Conservation (phyloP, 1,140 invertebrate genomes). For the Eupristina koningsbergeri region DNA sequence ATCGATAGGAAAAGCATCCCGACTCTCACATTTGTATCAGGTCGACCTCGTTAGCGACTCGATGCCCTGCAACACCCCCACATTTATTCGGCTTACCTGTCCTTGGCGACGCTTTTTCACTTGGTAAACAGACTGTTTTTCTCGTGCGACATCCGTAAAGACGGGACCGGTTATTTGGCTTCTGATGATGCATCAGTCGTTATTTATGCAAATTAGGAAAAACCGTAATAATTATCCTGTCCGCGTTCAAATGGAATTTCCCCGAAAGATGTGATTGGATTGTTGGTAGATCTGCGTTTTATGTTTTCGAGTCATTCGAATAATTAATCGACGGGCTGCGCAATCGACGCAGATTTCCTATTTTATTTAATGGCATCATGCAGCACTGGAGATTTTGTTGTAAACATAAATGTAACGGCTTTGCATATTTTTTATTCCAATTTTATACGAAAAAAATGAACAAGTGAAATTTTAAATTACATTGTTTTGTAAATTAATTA, state of each 20-base stretch:
- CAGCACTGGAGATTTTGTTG: not conserved
- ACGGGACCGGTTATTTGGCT: not conserved
- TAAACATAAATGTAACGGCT: not conserved
- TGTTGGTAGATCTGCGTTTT: not conserved
- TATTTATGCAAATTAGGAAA: not conserved
- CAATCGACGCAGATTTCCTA: not conserved
- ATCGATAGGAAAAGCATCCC: not conserved
- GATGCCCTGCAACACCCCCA: not conserved
- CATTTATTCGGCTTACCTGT: conserved; percentile 1
- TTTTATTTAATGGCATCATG: not conserved
- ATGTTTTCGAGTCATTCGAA: not conserved
- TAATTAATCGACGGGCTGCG: conserved; percentile 5
- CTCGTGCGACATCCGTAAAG: not conserved
- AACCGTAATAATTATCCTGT: not conserved
- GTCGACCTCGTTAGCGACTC: not conserved
- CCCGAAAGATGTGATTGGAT: not conserved
- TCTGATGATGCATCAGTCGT: not conserved
- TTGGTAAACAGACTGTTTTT: too few species aligned
- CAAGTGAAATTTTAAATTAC: too few species aligned
- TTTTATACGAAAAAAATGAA: too few species aligned
- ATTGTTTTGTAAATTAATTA: too few species aligned
- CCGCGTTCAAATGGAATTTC: not conserved
- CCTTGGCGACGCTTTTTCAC: not conserved
- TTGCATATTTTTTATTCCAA: not conserved
- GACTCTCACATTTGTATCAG: not conserved